Base-by-base conservation (phyloP, 2,888 invertebrate genomes). In the Cephus spinipes region DNA sequence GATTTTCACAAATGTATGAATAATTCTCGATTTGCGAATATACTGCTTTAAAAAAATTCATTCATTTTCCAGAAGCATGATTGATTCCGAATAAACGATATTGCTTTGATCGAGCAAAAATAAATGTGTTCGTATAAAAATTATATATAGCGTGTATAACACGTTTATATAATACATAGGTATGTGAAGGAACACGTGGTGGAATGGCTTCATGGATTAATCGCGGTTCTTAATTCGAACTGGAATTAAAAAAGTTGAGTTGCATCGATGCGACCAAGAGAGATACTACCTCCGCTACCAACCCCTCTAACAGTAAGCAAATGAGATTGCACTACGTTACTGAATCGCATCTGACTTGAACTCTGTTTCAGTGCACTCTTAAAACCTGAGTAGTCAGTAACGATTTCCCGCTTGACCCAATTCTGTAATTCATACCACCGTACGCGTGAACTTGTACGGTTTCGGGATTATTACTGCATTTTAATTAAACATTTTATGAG, bases 381-480 rank as follows among this genome's bases (percentile, higher is more conserved):
- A 55, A 55, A 80, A 83, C 81, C 81, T 79, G 79, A 83, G 85
- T 83, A 84, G 84, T 85, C 84, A 83, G 85, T 87, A 87, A 87
- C 86, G 86, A 87, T 87, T 87, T 87, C 83, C 83, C 83, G 84
- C 87, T 86, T 83, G 87, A 86, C 86, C 86, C 84, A 86, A 82
- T 85, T 87, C 35, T 34, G 2, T 68, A 76, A 40, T 78, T 34
- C 69, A 35, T 32, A 32, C 6, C 32, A 73, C 32, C 32, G 68
- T 30, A 31, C 75, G 35, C 74, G 68, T 68, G 35, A 31, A 23
- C 30, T 4, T 68, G 76, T 68, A 35, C 23, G 55, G 55, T 55
- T 55, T 55, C 23, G 1, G 15, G 55, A 55, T 55, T 55, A 55
- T 55, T 55, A 55, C 55, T 23, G 15, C 55, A 15, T 23, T 55